phyloP scores from a whole-genome alignment of 2,888 invertebrate species.

The Chrysodeixis includens region DNA sequence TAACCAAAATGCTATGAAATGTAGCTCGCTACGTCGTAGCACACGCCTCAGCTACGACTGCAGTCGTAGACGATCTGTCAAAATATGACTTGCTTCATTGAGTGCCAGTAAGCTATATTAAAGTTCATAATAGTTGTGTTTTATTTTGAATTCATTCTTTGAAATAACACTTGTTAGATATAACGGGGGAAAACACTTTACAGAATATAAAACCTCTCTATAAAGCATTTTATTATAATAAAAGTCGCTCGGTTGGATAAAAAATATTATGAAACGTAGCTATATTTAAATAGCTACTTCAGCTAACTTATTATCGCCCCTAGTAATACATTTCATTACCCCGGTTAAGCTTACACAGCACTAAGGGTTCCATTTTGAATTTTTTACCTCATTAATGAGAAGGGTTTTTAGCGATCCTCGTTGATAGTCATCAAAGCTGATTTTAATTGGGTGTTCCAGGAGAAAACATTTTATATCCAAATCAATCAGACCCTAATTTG shows the following conservation, averaged over 20 bases:
- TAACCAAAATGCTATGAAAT: background rate
- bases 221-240: constrained; percentile 1
- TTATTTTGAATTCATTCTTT: background rate
- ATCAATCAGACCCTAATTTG: constrained; percentile 32
- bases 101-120: background rate
- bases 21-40: background rate
- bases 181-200: background rate
- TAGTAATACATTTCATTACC: constrained; percentile 44
- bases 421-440: constrained; percentile 46
- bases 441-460: constrained; percentile 55
- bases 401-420: constrained; percentile 38
- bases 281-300: constrained; percentile 18
- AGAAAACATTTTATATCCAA: constrained; percentile 31
- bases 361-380: constrained; percentile 46
- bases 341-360: constrained; percentile 49
- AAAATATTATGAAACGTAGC: constrained; percentile 14
- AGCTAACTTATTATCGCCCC: constrained; percentile 11
- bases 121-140: background rate
- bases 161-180: background rate
- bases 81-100: background rate
- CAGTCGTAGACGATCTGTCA: background rate
- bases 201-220: background rate
- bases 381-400: constrained; percentile 49
- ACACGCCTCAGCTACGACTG: background rate
- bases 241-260: background rate